Conservation (phyloP, 2,797 vertebrate genomes). For the Coranthus polyacanthus region DNA sequence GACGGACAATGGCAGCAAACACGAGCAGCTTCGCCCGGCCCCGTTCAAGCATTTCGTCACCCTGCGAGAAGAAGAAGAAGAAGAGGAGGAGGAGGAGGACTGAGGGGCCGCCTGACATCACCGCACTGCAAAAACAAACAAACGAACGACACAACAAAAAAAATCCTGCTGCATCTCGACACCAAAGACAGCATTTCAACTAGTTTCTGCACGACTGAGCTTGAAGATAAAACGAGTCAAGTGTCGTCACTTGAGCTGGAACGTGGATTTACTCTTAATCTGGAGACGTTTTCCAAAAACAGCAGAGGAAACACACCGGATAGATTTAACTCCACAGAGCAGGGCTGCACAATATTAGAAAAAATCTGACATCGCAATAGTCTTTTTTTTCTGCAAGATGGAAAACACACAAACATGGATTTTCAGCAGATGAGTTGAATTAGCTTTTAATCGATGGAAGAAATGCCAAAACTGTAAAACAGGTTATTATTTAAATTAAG, state of each 20-base stretch:
- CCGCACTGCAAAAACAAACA: conserved; percentile 14
- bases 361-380: no score
- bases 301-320: not conserved
- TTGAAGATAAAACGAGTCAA: not conserved
- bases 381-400: no score
- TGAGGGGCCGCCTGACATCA: conserved; percentile 24
- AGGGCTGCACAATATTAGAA: no score
- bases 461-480: no score
- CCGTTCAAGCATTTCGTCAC: conserved; percentile 12
- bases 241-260: not conserved
- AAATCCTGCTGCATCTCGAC: not conserved
- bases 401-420: no score
- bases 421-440: no score
- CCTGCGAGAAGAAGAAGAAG: conserved; percentile 6
- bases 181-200: conserved; percentile 5
- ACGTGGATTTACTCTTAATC: no score
- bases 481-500: no score
- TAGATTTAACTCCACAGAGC: not conserved
- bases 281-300: no score
- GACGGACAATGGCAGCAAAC: conserved; percentile 23
- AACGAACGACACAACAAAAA: no score
- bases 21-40: conserved; percentile 7
- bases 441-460: no score
- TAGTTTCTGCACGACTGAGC: not conserved
- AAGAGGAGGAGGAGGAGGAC: not conserved